Evolutionary conservation across 2,888 invertebrate species (phyloP), one percentile per base, ranked within the genome.

Genomic region (Electrophaes corylata): DNA sequence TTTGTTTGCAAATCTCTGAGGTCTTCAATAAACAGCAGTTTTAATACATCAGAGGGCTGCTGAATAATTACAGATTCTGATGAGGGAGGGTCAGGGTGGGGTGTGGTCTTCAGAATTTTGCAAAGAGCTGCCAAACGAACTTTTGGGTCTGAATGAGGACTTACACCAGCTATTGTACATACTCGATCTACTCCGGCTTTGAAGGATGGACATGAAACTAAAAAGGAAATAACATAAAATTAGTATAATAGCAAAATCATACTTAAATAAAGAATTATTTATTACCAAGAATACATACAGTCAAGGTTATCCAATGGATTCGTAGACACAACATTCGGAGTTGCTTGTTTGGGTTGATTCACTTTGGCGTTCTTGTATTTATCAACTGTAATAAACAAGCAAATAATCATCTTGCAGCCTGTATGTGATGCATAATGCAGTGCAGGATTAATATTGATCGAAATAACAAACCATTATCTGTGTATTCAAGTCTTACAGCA

Each of bases 271-370:
- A 18, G 1, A 39, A 10, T 11, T 3, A 33, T 12, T n/a, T 10
- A 2, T 16, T 16, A 16, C 8, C 8, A 33, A n/a, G 4, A 40
- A 40, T 61, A 93, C 96, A 94, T 87, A 97, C 97, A 97, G 78
- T 98, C 95, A 66, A 98, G 92, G 76, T 95, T 96, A 79, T 98
- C 97, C 64, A 98, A 88, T 10, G 97, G 96, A 86, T 98, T 97
- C 62, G 95, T 93, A 29, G 96, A 95, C 18, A 95, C 94, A 53
- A 96, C 93, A 83, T 93, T 95, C 0, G 97, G 97, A 4, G 93
- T 93, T 69, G 93, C 93, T 31, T 93, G 92, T 67, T 94, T 93
- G 33, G 86, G 86, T 77, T 94, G 93, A 60, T 94, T 94, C 11
- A 94, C 92, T 66, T 94, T 94, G 19, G 94, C 93, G 66, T 92